Conservation (phyloP, 2,888 invertebrate genomes). For the Rhamnusium bicolor region DNA sequence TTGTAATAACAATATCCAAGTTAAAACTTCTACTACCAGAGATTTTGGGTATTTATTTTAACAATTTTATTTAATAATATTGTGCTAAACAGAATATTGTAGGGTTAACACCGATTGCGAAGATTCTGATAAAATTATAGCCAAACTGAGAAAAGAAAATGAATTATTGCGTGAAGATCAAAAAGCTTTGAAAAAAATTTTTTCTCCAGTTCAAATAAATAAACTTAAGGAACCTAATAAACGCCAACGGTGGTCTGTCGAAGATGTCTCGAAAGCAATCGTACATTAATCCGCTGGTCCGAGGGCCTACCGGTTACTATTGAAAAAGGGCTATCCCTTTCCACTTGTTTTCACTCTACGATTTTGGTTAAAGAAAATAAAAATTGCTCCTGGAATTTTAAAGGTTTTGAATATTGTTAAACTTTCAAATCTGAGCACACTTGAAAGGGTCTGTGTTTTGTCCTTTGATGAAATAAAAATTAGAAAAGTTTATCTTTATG, state of each 20-base stretch:
- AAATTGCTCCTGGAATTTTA: constrained; percentile 42
- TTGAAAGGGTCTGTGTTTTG: constrained; percentile 45
- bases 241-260: constrained; percentile 30
- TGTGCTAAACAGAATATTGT: too few species aligned
- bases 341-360: constrained; percentile 46
- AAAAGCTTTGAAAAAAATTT: not conserved
- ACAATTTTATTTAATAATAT: too few species aligned
- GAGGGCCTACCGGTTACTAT: constrained; percentile 42
- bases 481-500: constrained; percentile 47
- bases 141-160: too few species aligned
- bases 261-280: constrained; percentile 48
- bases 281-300: constrained; percentile 45
- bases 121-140: too few species aligned
- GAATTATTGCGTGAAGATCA: not conserved
- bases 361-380: constrained; percentile 46
- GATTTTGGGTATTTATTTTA: too few species aligned
- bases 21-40: too few species aligned
- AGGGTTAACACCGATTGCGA: too few species aligned
- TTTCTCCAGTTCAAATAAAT: not conserved
- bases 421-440: constrained; percentile 27
- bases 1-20: too few species aligned
- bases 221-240: not conserved
- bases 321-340: constrained; percentile 49
- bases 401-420: constrained; percentile 40
- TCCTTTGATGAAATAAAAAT: constrained; percentile 57